Conservation (phyloP, 2,888 invertebrate species). For the Luperina testacea region DNA sequence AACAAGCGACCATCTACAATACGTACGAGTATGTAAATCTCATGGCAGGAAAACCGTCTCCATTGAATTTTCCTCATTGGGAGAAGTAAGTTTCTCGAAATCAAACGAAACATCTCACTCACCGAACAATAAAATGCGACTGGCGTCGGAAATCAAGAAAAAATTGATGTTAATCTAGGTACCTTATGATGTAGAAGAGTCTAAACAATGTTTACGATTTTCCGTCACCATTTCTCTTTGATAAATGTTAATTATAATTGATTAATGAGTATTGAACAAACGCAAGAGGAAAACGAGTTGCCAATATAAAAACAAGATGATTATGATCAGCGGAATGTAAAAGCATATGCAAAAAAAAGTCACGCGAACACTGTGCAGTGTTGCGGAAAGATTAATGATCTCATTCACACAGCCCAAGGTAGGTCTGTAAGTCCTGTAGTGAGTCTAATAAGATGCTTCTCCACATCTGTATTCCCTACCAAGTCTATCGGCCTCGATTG, state of each 20-base stretch:
- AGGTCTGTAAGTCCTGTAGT: conserved; percentile 6
- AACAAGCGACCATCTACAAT: background rate
- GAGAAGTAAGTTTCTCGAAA: background rate
- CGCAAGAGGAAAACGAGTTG: conserved; percentile 55
- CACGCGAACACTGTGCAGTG: conserved; percentile 59
- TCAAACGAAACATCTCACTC: background rate
- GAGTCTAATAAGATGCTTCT: background rate
- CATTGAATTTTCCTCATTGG: background rate
- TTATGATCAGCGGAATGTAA: conserved; percentile 63
- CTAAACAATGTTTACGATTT: conserved; percentile 6
- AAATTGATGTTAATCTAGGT: background rate
- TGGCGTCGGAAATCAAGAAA: background rate
- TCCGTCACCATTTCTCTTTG: conserved; percentile 25
- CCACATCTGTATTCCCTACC: background rate
- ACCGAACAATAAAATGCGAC: background rate
- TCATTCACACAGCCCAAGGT: conserved; percentile 31
- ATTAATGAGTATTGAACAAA: conserved; percentile 50
- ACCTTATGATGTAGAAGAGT: background rate
- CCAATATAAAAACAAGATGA: conserved; percentile 43
- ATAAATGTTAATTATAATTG: conserved; percentile 35
- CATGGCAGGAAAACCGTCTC: background rate
- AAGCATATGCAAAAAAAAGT: conserved; percentile 62
- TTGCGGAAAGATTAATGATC: conserved; percentile 63
- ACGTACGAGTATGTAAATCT: too few species aligned
- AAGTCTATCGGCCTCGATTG: background rate